These are phyloP conservation scores for Bombus breviceps DNA, from an alignment of 1,140 invertebrate genomes.

Conservation along the genomic window DNA sequence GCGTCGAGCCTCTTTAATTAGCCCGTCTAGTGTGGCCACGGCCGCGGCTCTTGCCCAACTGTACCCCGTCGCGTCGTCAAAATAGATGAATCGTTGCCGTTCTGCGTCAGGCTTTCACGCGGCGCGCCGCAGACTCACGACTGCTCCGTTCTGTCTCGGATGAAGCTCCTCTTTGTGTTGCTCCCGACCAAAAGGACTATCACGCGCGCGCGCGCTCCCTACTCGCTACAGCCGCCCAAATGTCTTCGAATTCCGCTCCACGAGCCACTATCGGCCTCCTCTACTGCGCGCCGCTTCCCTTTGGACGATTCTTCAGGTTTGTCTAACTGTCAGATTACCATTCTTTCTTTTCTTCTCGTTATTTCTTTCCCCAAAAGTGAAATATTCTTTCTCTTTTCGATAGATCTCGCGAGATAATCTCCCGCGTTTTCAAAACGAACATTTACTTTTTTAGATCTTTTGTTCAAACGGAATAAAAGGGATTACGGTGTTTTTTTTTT, in stretches of 20 bases:
- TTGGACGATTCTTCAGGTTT: conserved; percentile 2
- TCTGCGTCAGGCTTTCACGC: conserved; percentile 10
- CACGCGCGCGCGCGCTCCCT: not conserved
- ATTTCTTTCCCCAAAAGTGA: too few relatives aligned
- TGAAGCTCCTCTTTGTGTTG: not conserved
- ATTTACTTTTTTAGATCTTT: too few relatives aligned
- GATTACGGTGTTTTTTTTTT: too few relatives aligned
- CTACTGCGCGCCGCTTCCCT: not conserved
- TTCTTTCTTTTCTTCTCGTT: not conserved
- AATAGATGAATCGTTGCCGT: conserved; percentile 1
- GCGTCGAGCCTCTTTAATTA: conserved; percentile 32
- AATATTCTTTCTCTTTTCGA: too few relatives aligned
- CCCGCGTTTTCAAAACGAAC: accelerated
- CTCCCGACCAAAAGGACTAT: not conserved
- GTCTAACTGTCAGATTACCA: not conserved
- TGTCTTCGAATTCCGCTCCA: conserved; percentile 20
- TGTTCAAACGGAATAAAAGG: too few relatives aligned
- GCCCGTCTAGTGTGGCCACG: conserved; percentile 19
- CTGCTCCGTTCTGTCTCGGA: not conserved
- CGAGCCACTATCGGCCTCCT: not conserved
- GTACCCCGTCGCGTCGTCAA: not conserved
- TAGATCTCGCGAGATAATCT: too few relatives aligned
- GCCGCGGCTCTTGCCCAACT: not conserved
- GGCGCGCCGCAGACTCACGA: too few relatives aligned
- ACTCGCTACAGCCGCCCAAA: conserved; percentile 13